These are phyloP conservation scores for Motacilla tschutschensis DNA, from an alignment of 2,113 vertebrate genomes.

Conservation along the genomic window DNA sequence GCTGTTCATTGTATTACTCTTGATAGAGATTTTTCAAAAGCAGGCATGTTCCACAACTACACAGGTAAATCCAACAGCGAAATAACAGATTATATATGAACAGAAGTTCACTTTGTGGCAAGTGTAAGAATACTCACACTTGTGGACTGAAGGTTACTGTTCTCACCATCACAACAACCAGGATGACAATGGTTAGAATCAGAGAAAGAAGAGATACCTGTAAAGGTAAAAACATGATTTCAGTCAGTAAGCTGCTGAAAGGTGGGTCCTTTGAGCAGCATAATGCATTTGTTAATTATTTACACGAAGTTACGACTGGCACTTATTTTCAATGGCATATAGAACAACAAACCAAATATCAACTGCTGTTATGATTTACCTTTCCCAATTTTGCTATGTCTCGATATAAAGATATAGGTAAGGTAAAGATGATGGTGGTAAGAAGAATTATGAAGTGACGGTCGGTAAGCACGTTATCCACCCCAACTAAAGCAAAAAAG, in stretches of 20 bases:
- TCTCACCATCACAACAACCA: constrained; percentile 82
- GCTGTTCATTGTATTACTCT: neutral
- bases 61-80: neutral
- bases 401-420: constrained; percentile 88
- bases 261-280: neutral
- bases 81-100: neutral
- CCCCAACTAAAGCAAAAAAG: constrained; percentile 78
- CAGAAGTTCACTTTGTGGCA: neutral
- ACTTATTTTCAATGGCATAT: neutral
- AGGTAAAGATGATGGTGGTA: constrained; percentile 80
- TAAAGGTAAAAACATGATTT: neutral
- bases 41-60: neutral
- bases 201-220: constrained; percentile 90
- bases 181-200: constrained; percentile 82
- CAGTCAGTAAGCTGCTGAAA: neutral
- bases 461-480: constrained; percentile 77
- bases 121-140: constrained; percentile 78
- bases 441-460: constrained; percentile 87
- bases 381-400: constrained; percentile 90
- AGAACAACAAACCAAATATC: neutral
- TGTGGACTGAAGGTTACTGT: constrained; percentile 79
- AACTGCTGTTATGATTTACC: constrained; percentile 71
- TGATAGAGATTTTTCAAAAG: neutral
- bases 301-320: neutral
- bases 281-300: neutral